Evolutionary conservation across 1,140 invertebrate genomes (phyloP), one percentile per base, ranked within the genome.

Genomic region (Pseudomyrmex concolor): DNA sequence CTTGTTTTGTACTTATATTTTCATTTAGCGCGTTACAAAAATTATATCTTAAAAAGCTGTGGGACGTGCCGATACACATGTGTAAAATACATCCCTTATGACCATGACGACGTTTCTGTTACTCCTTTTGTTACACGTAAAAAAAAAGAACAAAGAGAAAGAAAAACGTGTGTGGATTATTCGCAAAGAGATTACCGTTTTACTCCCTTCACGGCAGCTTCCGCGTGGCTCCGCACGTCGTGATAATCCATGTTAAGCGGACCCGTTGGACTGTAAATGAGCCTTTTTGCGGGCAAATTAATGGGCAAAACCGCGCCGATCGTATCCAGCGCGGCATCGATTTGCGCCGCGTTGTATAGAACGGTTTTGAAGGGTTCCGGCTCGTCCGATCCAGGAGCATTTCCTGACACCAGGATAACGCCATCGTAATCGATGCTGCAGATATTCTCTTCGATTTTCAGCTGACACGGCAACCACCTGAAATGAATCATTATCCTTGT

Each of bases 191-290:
- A 72, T 91, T 93, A 96, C 96, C 95, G 95, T 88, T 95, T 94
- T 34, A 97, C 93, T 66, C 96, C 96, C 64, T 94, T 94, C 22
- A 91, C 92, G 12, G 96, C 96, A 73, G 96, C 96, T 87, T 96
- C 95, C 60, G 89, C 90, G 91, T 96, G 97, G 59, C 95, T 94
- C 73, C 96, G 93, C 2, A 97, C 96, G 93, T 98, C 98, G 94
- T 98, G 96, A 91, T 97, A 98, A 92, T 97, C 97, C 10, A 95
- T 94, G 74, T 97, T 96, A 10, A 98, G 94, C 17, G 96, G 95
- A n/a, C 97, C 97, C 57, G 97, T 97, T 0, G 97, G 97, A 43
- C 97, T 95, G 89, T 96, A 96, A 54, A 98, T 95, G 64, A 98
- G 90, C 77, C 96, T 94, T 66, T 95, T 95, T 12, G 95, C 95